Base-by-base conservation (phyloP, 2,113 vertebrate species). In the Sylvia atricapilla region DNA sequence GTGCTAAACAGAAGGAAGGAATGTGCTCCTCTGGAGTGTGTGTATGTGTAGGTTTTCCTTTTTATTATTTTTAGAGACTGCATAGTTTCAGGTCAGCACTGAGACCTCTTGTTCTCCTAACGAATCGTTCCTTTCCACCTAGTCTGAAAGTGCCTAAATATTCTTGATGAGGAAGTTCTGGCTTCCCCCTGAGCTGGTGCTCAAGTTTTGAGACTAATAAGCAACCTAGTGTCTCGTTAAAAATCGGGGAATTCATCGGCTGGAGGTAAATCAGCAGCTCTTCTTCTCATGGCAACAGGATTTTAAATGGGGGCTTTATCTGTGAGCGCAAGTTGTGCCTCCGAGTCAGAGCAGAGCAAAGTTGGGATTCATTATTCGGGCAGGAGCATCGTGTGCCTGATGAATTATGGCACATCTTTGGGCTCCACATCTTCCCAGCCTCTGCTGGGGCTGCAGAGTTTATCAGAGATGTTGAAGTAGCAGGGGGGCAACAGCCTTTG, bases 281-380 rank as follows among this genome's bases (percentile, higher is more conserved):
- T 30, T 53, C 31, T 84, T 68, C 75, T 77, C 7, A 6, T 39
- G 73, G 72, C 62, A 67, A 5, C 19, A 31, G 59, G 68, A 19
- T 93, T 94, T 86, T 15, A 78, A 78, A 41, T 11, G 44, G 56
- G 27, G 69, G 7, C 35, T 90, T 90, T 87, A 93, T 96, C 93
- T 87, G 47, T 8, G 68, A 72, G 69, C 27, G 69, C 93, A 92
- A 37, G 76, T 69, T 72, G 81, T 91, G 90, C 60, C 87, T 46
- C 70, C 4, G 0, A 44, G 93, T 25, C 81, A 30, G 12, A 67
- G 74, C 4, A 6, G 52, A 37, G 89, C 3, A 1, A 16, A 47
- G 66, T 3, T 82, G 62, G 60, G 84, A 35, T 85, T 72, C 78
- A 49, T 79, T 68, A 15, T 27, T 63, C 47, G 2, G 59, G 50